phyloP scores from a whole-genome alignment of 1,140 invertebrate species.

The Neomicropteryx cornuta region DNA sequence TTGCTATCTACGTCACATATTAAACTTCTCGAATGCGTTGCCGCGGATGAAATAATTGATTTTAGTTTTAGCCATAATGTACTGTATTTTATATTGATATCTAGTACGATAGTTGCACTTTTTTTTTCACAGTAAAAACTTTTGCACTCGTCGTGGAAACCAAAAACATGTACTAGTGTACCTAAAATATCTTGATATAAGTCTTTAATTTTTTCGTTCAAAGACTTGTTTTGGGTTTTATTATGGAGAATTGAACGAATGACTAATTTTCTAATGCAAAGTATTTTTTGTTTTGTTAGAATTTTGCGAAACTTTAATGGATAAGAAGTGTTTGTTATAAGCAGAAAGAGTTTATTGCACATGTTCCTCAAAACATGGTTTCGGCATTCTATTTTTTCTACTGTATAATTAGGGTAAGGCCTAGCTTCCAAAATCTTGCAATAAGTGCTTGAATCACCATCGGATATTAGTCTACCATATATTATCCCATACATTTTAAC shows the following conservation, averaged over 20 bases:
- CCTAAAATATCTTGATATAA: not conserved
- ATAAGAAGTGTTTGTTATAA: slow-evolving; percentile 10
- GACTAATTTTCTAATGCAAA: slow-evolving; percentile 8
- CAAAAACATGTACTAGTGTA: not conserved
- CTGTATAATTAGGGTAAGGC: slow-evolving; percentile 18
- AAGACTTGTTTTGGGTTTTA: slow-evolving; percentile 5
- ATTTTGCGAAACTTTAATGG: slow-evolving; percentile 8
- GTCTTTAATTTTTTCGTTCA: not conserved
- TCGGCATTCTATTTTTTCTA: slow-evolving; percentile 27
- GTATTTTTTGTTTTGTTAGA: slow-evolving; percentile 8
- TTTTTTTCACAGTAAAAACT: not conserved
- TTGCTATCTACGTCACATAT: slow-evolving; percentile 17
- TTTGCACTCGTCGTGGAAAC: not conserved
- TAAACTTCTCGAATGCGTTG: slow-evolving; percentile 15
- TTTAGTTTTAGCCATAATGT: slow-evolving; percentile 11
- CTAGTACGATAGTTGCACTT: not conserved
- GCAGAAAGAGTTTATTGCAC: slow-evolving; percentile 11
- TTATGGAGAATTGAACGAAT: slow-evolving; percentile 4
- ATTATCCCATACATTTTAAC: slow-evolving; percentile 24
- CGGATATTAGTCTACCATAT: slow-evolving; percentile 26
- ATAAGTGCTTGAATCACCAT: slow-evolving; percentile 31
- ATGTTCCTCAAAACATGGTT: slow-evolving; percentile 20
- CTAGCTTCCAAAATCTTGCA: slow-evolving; percentile 17
- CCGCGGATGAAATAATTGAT: slow-evolving; percentile 9
- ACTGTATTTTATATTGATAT: no score